A percentile compares a stretch with the other conserved stretches of the same genome.
Conservation (phyloP, 2,888 invertebrate genomes). For the Ophion ventricosus region DNA sequence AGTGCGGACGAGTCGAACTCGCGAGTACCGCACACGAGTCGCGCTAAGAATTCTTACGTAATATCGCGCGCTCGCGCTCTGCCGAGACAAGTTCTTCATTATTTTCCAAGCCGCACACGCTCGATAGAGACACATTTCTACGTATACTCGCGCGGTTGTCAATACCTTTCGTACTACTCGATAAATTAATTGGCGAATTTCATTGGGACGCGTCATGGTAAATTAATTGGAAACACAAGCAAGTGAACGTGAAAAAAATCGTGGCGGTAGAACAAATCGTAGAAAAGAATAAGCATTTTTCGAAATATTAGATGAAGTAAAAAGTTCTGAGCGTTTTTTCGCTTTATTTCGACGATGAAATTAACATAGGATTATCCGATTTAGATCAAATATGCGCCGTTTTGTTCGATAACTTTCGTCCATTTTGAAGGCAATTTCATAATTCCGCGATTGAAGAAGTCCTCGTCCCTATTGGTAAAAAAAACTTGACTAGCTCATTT, state of each 20-base stretch:
- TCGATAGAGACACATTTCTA: slow-evolving; percentile 1
- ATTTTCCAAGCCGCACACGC: slow-evolving; percentile 34
- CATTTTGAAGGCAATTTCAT: too few species aligned
- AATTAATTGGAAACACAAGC: not conserved
- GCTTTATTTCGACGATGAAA: too few species aligned
- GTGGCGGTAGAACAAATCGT: not conserved
- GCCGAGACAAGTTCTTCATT: slow-evolving; percentile 53
- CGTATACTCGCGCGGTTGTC: slow-evolving; percentile 9
- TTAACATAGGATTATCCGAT: too few species aligned
- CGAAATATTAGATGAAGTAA: too few species aligned
- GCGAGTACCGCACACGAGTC: slow-evolving; percentile 39
- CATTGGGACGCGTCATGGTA: not conserved
- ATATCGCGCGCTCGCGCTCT: slow-evolving; percentile 19
- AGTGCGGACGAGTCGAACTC: slow-evolving; percentile 4
- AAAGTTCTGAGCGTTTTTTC: too few species aligned
- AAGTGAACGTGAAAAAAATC: not conserved
- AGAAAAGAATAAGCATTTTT: too few species aligned
- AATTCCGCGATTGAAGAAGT: too few species aligned
- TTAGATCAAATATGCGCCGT: too few species aligned
- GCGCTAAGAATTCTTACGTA: slow-evolving; percentile 63
- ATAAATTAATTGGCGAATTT: not conserved
- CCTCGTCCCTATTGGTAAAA: too few species aligned
- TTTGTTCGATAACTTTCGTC: too few species aligned
- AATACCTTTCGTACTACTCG: not conserved
- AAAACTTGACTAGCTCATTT: too few species aligned